Evolutionary conservation across 2,113 vertebrate species (phyloP), one percentile per base, ranked within the genome.

Genomic region (Datnioides undecimradiatus): DNA sequence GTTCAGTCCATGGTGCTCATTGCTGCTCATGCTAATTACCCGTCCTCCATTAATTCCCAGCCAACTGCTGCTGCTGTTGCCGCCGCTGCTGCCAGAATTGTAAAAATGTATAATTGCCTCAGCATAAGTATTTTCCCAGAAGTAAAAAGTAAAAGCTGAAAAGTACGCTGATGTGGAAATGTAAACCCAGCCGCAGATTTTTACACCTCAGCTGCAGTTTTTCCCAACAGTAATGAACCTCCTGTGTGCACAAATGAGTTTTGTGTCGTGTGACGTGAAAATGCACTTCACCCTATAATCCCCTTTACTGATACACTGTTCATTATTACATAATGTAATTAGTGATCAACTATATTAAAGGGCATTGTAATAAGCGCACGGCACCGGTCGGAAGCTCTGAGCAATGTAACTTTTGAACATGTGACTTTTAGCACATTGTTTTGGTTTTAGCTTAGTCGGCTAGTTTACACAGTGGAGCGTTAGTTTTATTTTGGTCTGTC

Each of bases 11-110:
- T 19, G 23, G 54, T 25, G 64, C 57, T 68, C 49, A 71, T 74
- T 82, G 55, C 36, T 38, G 34, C 64, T 65, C 45, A 57, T 75
- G 52, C 59, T 83, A 83, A 85, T 80, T 88, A 81, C 58, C 65
- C 52, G n/a, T 76, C 72, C 36, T 72, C 60, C 70, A 76, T 80
- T 66, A 77, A 84, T 71, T 73, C 36, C 45, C 43, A 65, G 52
- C 62, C 79, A 81, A 73, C 75, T 67, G 72, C 72, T 58, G 52
- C 66, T 46, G 45, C 57, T 36, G 40, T 55, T 14, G 33, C 72
- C 63, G 73, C 76, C 60, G 40, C 62, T 14, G 33, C 72, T 66
- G 73, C 76, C 60, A 66, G 79, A 55, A 62, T 23, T 49, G 73
- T 46, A 38, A 67, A 79, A 65, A 72, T 38, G 27, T 62, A 36